Base-by-base conservation (phyloP, 2,113 vertebrate species). In the Strix aluco region DNA sequence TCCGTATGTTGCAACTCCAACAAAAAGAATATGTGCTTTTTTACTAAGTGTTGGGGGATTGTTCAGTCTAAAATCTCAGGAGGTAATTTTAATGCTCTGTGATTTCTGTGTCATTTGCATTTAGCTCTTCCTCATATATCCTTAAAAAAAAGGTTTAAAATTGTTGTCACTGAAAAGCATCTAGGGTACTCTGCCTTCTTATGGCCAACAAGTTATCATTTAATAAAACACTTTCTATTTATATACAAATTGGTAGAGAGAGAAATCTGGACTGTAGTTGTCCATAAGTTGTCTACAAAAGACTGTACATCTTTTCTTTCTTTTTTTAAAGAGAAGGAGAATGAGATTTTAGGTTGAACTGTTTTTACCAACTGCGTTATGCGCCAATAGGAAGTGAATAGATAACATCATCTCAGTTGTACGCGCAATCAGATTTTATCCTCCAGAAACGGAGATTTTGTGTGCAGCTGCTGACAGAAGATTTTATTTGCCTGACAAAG, bases 381-480 rank as follows among this genome's bases (percentile, higher is more conserved):
- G 84, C 5, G 5, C 78, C 74, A 38, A 32, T 32, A 90, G 85
- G 66, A 69, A 93, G 81, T 30, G 89, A 95, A 72, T 51, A 81
- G 91, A 85, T 92, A 81, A 42, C 88, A 77, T 96, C 89, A 20
- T 83, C 92, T 96, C 92, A 69, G 82, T 42, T 79, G 78, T 85
- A 71, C 30, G 9, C 44, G 30, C 87, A 79, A 63, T 94, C 84
- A 61, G 66, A 86, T 94, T 88, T 96, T 72, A 49, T 96, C 78
- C 84, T 94, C 54, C 78, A 85, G 92, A 87, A 59, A 30, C 4
- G 4, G 85, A 90, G 66, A 26, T 65, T 85, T 71, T 49, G 58
- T 79, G 84, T 91, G 90, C 84, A 88, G 94, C 92, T 96, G 94
- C 93, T 95, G 95, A 92, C 86, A 75, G 83, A 73, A 86, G 95